Evolutionary conservation across 2,797 vertebrate genomes (phyloP).

Genomic region (Chaenodraco wilsoni): DNA sequence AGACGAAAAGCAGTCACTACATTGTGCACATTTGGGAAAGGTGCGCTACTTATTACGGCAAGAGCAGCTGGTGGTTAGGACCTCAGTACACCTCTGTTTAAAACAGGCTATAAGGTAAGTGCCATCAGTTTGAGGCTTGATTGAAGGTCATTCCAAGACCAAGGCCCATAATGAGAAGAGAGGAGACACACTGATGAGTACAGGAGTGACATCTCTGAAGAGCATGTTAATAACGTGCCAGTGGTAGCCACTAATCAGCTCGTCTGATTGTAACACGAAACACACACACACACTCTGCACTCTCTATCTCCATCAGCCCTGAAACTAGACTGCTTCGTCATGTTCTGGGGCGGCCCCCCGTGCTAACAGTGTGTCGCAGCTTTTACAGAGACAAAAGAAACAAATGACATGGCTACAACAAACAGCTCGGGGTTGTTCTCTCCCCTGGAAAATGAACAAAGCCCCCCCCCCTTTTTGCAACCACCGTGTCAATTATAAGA

Average conservation of each 20-base stretch:
- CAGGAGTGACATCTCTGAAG: constrained; percentile 71
- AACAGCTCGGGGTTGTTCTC: constrained; percentile 71
- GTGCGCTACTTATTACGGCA: no score
- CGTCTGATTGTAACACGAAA: constrained; percentile 67
- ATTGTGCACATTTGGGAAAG: no score
- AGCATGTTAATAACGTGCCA: constrained; percentile 76
- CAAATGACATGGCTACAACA: constrained; percentile 76
- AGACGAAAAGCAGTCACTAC: no score
- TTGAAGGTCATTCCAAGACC: no score
- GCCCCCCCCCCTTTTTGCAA: constrained; percentile 24
- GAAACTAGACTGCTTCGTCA: constrained; percentile 60
- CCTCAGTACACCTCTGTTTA: no score
- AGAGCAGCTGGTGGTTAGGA: no score
- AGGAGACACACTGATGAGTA: constrained; percentile 56
- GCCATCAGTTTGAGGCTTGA: no score
- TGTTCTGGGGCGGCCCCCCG: constrained; percentile 57
- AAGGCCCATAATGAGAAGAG: constrained; percentile 25
- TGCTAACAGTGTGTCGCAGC: constrained; percentile 69
- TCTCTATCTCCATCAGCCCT: constrained; percentile 67
- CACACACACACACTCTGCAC: constrained; percentile 37
- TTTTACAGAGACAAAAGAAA: constrained; percentile 75
- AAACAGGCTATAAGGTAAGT: no score
- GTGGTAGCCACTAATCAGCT: constrained; percentile 78
- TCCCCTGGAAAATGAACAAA: constrained; percentile 66
- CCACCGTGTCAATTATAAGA: constrained; percentile 66